Base-by-base conservation (phyloP, 2,888 invertebrate species). In the Cryptocheilus praepositus region DNA sequence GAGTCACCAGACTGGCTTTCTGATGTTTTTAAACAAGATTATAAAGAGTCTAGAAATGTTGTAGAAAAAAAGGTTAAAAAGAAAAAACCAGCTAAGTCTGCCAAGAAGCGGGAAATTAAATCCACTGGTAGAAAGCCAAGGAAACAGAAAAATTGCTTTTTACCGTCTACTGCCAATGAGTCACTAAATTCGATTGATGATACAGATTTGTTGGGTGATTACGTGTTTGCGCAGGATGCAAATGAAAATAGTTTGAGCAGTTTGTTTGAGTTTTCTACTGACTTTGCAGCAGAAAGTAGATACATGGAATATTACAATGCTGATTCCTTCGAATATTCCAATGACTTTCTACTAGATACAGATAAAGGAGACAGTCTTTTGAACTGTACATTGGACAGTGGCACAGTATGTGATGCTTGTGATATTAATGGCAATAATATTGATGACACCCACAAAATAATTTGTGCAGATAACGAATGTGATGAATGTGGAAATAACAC, bases 361-460 rank as follows among this genome's bases (percentile, higher is more conserved):
- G 19, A 65, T 0, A 52, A 64, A 11, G 15, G 3, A 3, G 8
- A 3, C 16, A 36, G 56, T 13, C n/a, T 55, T 19, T 62, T 36
- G 0, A 61, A 11, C 8, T 11, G 21, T 36, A 36, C 36, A 7
- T 8, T 36, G 1, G 36, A 36, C 13, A 36, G 36, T 11, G 3
- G 13, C 36, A 7, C 1, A 36, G 7, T 8, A 11, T 5, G 11
- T 36, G 36, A 36, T 36, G 11, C 36, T n/a, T 22, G 7, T 5
- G 59, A 74, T 11, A 28, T 64, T 4, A 70, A 70, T 60, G 53
- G 18, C 11, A 71, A 74, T 46, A 8, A 65, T 52, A 7, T 69
- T 52, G 45, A 63, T 45, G 52, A n/a, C 22, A 25, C 7, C 11
- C 36, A 36, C 7, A 36, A 4, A 36, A 36, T 36, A 36, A 36